Conservation (phyloP, 2,113 vertebrate genomes). For the Cyprinus carpio region DNA sequence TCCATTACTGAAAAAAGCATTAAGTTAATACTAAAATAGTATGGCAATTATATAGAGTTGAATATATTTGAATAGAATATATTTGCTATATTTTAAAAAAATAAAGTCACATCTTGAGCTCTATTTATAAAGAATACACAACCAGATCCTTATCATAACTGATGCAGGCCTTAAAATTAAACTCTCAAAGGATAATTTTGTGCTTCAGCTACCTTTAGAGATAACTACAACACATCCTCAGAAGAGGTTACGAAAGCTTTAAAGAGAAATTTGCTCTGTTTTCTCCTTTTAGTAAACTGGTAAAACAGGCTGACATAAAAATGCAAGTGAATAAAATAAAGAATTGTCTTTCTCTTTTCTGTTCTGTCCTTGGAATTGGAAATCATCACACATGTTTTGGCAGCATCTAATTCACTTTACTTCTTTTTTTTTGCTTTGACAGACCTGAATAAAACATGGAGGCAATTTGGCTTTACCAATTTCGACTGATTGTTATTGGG, state of each 20-base stretch:
- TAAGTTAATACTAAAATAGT: not conserved
- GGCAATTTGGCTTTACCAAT: constrained; percentile 97
- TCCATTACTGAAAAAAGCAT: not conserved
- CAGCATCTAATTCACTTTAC: not conserved
- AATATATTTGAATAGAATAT: too few species aligned
- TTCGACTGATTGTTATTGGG: constrained; percentile 93
- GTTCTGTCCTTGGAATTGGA: not conserved
- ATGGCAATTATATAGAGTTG: not conserved
- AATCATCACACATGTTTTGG: not conserved
- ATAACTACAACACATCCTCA: not conserved
- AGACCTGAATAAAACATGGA: constrained; percentile 81
- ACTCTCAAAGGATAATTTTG: not conserved
- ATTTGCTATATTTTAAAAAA: not conserved
- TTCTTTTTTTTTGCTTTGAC: not conserved
- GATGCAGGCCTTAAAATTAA: not conserved
- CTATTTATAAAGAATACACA: not conserved
- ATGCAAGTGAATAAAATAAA: not conserved
- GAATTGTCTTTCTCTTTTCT: not conserved
- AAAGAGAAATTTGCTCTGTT: not conserved
- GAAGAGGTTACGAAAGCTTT: not conserved
- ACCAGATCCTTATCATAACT: not conserved
- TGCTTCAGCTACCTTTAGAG: not conserved
- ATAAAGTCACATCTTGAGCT: not conserved
- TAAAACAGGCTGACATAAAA: not conserved
- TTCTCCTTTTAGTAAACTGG: not conserved